phyloP scores from a whole-genome alignment of 2,113 vertebrate genomes.

The Ursus arctos region DNA sequence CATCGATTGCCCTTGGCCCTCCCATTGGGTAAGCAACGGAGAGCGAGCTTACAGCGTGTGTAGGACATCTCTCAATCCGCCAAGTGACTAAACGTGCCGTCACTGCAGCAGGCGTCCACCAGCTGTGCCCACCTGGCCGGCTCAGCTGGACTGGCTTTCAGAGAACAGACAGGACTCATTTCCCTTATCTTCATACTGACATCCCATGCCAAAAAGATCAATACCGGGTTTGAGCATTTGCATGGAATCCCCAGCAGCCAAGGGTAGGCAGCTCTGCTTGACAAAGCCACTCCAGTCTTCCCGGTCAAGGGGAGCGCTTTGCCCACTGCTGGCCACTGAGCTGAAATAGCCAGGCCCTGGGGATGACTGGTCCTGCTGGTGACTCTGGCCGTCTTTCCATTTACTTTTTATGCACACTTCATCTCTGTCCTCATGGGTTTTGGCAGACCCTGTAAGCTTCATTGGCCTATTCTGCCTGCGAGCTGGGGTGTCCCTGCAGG shows the following conservation, averaged over 20 bases:
- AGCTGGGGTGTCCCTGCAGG: background rate
- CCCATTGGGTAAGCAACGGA: background rate
- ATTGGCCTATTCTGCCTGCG: background rate
- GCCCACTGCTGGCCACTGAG: background rate
- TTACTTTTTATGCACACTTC: background rate
- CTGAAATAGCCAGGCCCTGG: background rate
- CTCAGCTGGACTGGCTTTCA: constrained; percentile 73
- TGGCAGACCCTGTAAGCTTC: background rate
- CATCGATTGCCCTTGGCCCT: constrained; percentile 49
- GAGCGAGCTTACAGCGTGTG: constrained; percentile 59
- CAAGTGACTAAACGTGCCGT: constrained; percentile 74
- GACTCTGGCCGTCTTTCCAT: constrained; percentile 28
- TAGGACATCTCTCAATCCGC: constrained; percentile 81
- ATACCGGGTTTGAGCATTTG: background rate
- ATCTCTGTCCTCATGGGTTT: background rate
- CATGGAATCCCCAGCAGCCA: background rate
- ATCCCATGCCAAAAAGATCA: background rate
- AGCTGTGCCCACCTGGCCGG: constrained; percentile 79
- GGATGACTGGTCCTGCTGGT: background rate
- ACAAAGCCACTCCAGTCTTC: background rate
- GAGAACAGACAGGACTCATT: constrained; percentile 67
- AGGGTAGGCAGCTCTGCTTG: background rate
- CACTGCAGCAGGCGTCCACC: constrained; percentile 39
- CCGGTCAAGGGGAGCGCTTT: background rate
- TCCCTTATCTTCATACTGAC: constrained; percentile 10